Conservation (phyloP, 2,113 vertebrate species). For the Channa argus region DNA sequence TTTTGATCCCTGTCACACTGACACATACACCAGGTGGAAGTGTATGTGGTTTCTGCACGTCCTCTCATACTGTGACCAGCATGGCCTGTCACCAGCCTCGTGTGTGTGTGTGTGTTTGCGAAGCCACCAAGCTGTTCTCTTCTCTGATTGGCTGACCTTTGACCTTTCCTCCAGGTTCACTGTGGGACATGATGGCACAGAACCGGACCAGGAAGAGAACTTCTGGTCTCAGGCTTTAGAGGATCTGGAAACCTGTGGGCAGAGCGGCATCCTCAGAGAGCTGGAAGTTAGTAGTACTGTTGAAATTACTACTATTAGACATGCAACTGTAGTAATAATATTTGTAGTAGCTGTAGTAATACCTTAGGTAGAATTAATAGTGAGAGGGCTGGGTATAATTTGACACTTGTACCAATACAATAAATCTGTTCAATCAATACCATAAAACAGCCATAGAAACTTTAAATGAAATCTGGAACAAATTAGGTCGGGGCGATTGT, state of each 20-base stretch:
- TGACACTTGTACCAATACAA: too few relatives aligned
- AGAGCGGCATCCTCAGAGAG: constrained; percentile 97
- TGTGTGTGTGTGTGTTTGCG: constrained; percentile 1
- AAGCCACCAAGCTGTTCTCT: neutral
- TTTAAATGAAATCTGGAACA: too few relatives aligned
- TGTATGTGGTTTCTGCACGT: constrained; percentile 31
- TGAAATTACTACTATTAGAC: too few relatives aligned
- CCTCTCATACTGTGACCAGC: constrained; percentile 33
- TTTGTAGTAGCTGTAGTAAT: too few relatives aligned
- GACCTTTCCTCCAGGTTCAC: constrained; percentile 83
- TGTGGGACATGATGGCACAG: constrained; percentile 88
- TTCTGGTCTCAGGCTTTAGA: constrained; percentile 99
- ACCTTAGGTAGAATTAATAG: too few relatives aligned
- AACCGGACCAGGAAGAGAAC: constrained; percentile 97
- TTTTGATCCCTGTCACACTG: constrained; percentile 33
- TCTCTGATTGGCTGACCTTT: constrained; percentile 60
- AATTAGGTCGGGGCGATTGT: too few relatives aligned
- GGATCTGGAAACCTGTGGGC: constrained; percentile 97
- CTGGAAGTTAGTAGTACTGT: constrained; percentile 88
- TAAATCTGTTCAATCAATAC: too few relatives aligned
- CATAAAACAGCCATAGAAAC: too few relatives aligned
- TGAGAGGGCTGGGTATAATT: too few relatives aligned
- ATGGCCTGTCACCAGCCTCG: constrained; percentile 32
- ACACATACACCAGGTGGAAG: constrained; percentile 42
- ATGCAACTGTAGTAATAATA: neutral